These are phyloP conservation scores for Actinemys pallida DNA, from an alignment of 2,113 vertebrate species.

Conservation along the genomic window DNA sequence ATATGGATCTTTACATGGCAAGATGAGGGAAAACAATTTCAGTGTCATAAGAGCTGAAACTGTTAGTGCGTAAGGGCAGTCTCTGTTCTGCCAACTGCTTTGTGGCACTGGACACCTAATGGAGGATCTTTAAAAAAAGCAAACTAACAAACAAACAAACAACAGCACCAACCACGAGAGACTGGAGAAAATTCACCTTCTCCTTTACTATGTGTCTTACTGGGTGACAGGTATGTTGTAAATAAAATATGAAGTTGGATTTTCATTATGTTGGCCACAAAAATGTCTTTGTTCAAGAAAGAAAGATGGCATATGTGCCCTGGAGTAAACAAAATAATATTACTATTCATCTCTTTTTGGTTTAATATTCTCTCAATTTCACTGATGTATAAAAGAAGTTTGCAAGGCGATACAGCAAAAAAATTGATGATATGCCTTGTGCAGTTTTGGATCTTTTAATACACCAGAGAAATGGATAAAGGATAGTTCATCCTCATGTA, in stretches of 20 bases:
- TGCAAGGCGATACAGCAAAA: neutral
- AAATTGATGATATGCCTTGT: neutral
- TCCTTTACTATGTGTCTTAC: neutral
- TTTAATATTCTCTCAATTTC: neutral
- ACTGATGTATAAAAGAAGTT: neutral
- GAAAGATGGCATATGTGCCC: neutral
- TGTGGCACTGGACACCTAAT: conserved; percentile 24
- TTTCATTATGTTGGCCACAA: neutral
- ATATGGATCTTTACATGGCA: neutral
- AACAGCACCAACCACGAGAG: neutral
- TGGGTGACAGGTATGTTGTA: neutral
- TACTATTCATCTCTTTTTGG: neutral
- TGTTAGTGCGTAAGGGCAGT: conserved; percentile 54
- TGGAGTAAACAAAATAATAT: neutral
- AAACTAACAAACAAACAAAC: neutral
- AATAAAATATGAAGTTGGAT: conserved; percentile 13
- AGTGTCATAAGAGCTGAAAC: conserved; percentile 57
- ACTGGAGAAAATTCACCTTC: conserved; percentile 27
- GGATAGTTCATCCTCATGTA: neutral
- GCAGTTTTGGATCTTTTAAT: neutral
- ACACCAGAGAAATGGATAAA: neutral
- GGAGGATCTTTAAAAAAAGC: conserved; percentile 32
- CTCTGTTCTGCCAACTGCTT: conserved; percentile 53
- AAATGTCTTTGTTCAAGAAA: neutral
- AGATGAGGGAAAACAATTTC: conserved; percentile 38